A percentile compares a stretch with the other conserved stretches of the same genome.
phyloP scores from a whole-genome alignment of 2,113 vertebrate species.

The Macroglossus sobrinus region DNA sequence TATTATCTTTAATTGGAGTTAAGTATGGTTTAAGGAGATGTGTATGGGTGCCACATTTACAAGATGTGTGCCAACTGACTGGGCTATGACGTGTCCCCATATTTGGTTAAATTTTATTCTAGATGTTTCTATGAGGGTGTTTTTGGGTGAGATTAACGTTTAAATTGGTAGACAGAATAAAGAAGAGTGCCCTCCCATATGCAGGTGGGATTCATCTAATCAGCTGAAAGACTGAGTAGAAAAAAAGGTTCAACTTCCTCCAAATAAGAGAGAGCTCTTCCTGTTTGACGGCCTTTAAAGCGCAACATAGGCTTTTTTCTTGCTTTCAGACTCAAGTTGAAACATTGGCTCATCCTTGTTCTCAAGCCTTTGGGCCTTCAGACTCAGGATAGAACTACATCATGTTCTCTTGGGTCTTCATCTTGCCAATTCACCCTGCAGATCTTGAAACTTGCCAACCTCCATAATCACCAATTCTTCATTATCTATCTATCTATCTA shows the following conservation, averaged over 20 bases:
- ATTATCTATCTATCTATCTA: not conserved
- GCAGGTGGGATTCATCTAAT: not conserved
- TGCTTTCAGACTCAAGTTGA: not conserved
- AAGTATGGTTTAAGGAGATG: not conserved
- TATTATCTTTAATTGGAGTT: not conserved
- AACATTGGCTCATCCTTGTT: not conserved
- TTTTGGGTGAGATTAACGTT: not conserved
- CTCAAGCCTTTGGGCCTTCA: not conserved
- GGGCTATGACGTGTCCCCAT: not conserved
- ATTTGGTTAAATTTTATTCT: not conserved
- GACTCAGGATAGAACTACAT: not conserved
- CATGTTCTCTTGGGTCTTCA: not conserved
- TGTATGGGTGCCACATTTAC: not conserved
- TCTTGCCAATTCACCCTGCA: not conserved
- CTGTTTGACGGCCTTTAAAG: not conserved
- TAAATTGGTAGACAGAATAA: not conserved
- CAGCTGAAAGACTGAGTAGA: not conserved
- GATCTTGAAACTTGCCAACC: not conserved
- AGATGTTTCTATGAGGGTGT: not conserved
- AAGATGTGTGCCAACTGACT: not conserved
- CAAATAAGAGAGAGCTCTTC: not conserved
- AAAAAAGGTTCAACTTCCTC: not conserved
- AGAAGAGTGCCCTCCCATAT: no score
- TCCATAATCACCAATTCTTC: not conserved
- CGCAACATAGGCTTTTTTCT: not conserved